These are phyloP conservation scores for Anoplolepis gracilipes DNA, from an alignment of 1,140 invertebrate genomes.

Conservation along the genomic window DNA sequence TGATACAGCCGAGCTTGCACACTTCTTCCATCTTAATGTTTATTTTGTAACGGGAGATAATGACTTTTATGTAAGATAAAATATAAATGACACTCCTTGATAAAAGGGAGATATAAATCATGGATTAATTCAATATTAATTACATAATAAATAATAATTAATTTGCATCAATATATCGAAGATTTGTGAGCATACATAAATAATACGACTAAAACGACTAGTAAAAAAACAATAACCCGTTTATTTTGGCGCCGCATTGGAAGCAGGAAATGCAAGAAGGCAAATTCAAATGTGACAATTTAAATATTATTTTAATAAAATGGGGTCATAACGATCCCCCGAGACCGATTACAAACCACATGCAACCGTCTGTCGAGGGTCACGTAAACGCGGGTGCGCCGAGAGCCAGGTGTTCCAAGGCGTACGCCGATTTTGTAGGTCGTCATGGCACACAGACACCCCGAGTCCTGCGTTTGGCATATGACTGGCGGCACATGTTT, in stretches of 20 bases:
- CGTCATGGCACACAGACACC: conserved; percentile 74
- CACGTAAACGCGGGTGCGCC: conserved; percentile 56
- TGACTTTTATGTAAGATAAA: background rate
- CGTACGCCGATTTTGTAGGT: conserved; percentile 74
- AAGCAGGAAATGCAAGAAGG: background rate
- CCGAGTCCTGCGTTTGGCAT: conserved; percentile 70
- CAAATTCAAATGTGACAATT: background rate
- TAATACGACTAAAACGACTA: background rate
- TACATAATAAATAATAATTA: background rate
- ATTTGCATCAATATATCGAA: background rate
- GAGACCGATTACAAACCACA: conserved; percentile 19
- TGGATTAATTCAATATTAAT: background rate
- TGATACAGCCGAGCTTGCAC: conserved; percentile 54
- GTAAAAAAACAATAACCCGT: background rate
- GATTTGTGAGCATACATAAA: conserved; percentile 5
- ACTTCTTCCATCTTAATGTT: conserved; percentile 17
- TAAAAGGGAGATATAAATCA: background rate
- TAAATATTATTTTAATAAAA: conserved; percentile 34
- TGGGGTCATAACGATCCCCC: conserved; percentile 46
- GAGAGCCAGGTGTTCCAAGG: conserved; percentile 72
- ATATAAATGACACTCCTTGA: background rate
- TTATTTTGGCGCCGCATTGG: background rate
- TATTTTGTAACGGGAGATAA: conserved; percentile 35
- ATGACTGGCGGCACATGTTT: conserved; percentile 68
- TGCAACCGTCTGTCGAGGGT: conserved; percentile 65